Evolutionary conservation across 2,113 vertebrate genomes (phyloP), one percentile per base, ranked within the genome.

Genomic region (Xiphophorus hellerii): DNA sequence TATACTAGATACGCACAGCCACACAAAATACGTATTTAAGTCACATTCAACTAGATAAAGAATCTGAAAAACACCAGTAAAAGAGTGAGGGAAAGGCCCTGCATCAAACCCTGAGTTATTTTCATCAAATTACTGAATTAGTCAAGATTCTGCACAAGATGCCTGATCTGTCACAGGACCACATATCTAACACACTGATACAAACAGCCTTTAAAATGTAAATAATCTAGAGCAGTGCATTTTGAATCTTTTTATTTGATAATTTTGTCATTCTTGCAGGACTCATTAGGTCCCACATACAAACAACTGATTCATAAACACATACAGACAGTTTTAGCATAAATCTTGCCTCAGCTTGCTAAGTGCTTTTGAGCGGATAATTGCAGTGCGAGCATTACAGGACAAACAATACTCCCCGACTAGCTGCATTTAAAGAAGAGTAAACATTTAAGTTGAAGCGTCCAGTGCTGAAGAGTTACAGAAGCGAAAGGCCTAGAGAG

Each of bases 201-300:
- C 14, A 80, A 37, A 76, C 1, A 74, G 42, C 74, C 39, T 83
- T 66, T 12, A 3, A 58, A 58, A 58, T 22, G 22, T 3, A n/a
- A n/a, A 25, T 58, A 58, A 65, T 10, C 28, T 66, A 39, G 88
- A 76, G 87, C 76, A 78, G 48, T 70, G 71, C 48, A 29, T 54
- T 85, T 85, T 66, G 84, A 84, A 87, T 85, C 66, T 69, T 79
- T 91, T 91, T 87, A 87, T 90, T 92, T 78, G 62, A 84, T 88
- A 66, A 79, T 76, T 84, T 74, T 75, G 80, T 61, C 78, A 62
- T 25, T 58, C 25, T 72, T 80, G 79, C 62, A 77, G 84, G 81
- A 77, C 39, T 76, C 69, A 85, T 85, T 69, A 70, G 67, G 65
- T 82, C 81, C 77, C 37, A 22, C 76, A 82, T 83, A 86, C 76